Percentiles rank a stretch among this genome's conserved stretches.
phyloP scores from a whole-genome alignment of 2,113 vertebrate genomes.

The Rhinichthys klamathensis region DNA sequence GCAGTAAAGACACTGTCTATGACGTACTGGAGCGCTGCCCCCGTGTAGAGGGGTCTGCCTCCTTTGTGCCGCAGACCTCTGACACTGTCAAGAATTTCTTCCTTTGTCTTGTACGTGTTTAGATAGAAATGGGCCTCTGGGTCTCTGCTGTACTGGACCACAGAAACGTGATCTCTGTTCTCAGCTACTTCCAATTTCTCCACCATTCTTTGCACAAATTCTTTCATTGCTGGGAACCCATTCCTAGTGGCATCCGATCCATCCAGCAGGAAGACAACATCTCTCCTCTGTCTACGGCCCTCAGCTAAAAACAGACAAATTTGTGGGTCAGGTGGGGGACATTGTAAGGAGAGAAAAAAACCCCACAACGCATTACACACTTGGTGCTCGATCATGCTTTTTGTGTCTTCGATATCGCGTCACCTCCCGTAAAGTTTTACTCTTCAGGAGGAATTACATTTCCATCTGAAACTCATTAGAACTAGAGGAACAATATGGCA shows the following conservation, averaged over 20 bases:
- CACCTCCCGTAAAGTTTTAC: not conserved
- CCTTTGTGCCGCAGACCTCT: conserved; percentile 54
- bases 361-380: not conserved
- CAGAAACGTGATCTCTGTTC: not conserved
- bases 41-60: conserved; percentile 74
- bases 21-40: conserved; percentile 71
- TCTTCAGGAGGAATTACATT: not conserved
- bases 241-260: conserved; percentile 70
- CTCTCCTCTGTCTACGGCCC: not conserved
- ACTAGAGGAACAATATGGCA: not conserved
- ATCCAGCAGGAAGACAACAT: conserved; percentile 74
- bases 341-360: too few species aligned
- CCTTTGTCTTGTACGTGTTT: conserved; percentile 55
- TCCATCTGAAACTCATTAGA: not conserved
- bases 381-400: not conserved
- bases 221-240: conserved; percentile 61
- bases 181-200: conserved; percentile 50
- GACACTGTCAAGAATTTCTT: conserved; percentile 46
- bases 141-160: conserved; percentile 61
- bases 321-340: too few species aligned
- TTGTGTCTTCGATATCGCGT: too few species aligned
- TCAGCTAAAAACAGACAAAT: not conserved
- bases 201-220: conserved; percentile 66
- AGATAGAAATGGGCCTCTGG: conserved; percentile 58
- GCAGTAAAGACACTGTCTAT: conserved; percentile 73